Conservation (phyloP, 2,888 invertebrate species). For the Polyommatus iphigenia region DNA sequence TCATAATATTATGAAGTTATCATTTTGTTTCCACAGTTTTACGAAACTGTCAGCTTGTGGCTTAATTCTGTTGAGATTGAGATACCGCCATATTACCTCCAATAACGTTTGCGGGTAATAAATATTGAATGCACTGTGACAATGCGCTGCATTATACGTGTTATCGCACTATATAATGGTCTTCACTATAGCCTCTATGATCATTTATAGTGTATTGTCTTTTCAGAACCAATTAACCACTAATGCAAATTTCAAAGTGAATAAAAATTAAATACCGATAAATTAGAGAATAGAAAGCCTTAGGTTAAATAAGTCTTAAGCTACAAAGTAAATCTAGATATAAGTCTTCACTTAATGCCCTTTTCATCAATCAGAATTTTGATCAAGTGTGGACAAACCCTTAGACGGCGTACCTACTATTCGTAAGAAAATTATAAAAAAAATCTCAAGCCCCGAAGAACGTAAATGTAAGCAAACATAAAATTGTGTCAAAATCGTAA, state of each 20-base stretch:
- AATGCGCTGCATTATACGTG: not conserved
- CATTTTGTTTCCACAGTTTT: too few species aligned
- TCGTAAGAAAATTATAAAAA: not conserved
- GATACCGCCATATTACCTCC: conserved; percentile 4
- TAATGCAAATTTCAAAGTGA: too few species aligned
- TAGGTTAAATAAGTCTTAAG: too few species aligned
- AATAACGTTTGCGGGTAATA: conserved; percentile 20
- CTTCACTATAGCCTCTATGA: not conserved
- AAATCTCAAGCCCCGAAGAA: not conserved
- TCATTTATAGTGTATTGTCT: not conserved
- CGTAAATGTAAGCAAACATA: not conserved
- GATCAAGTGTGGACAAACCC: too few species aligned
- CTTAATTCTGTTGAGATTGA: conserved; percentile 4
- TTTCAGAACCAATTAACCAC: not conserved
- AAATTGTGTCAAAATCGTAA: conserved; percentile 5
- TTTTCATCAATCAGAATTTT: too few species aligned
- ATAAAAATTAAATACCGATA: too few species aligned
- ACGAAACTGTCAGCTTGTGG: not conserved
- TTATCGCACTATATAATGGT: not conserved
- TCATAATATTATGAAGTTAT: too few species aligned
- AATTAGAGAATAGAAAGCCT: too few species aligned
- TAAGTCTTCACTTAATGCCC: too few species aligned
- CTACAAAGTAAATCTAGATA: too few species aligned
- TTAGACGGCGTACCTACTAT: not conserved
- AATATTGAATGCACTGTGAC: conserved; percentile 24